Conservation (phyloP, 2,888 invertebrate genomes). For the Cantharis rufa region DNA sequence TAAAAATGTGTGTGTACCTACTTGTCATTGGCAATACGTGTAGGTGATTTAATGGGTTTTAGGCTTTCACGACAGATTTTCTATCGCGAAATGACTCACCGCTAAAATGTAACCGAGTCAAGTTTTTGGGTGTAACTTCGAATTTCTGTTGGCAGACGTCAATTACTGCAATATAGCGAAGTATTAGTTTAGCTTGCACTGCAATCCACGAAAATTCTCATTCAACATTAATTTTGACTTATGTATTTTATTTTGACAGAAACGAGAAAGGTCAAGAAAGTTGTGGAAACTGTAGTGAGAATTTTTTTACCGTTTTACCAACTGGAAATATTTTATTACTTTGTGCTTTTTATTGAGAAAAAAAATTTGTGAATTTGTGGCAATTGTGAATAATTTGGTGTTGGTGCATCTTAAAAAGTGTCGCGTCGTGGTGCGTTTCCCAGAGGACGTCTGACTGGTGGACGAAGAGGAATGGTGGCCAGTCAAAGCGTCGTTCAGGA, state of each 20-base stretch:
- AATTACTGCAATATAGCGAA: neutral
- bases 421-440: slow-evolving; percentile 47
- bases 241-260: neutral
- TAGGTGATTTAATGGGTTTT: neutral
- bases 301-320: neutral
- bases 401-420: slow-evolving; percentile 30
- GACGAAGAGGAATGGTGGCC: slow-evolving; percentile 56
- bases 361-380: slow-evolving; percentile 11
- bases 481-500: slow-evolving; percentile 53
- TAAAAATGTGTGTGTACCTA: neutral
- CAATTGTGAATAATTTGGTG: slow-evolving; percentile 13
- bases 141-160: neutral
- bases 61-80: neutral
- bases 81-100: neutral
- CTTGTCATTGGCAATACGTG: too few relatives aligned
- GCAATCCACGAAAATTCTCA: neutral
- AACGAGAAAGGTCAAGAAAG: neutral
- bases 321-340: neutral
- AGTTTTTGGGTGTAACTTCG: neutral
- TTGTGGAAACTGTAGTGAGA: neutral
- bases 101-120: neutral
- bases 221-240: neutral
- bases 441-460: slow-evolving; percentile 60
- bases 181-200: neutral
- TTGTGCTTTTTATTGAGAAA: neutral